Percentiles rank a stretch among this genome's conserved stretches.
Evolutionary conservation across 64 coral and sea anemone genomes (phyloP).

Genomic region (Pocillopora damicornis): DNA sequence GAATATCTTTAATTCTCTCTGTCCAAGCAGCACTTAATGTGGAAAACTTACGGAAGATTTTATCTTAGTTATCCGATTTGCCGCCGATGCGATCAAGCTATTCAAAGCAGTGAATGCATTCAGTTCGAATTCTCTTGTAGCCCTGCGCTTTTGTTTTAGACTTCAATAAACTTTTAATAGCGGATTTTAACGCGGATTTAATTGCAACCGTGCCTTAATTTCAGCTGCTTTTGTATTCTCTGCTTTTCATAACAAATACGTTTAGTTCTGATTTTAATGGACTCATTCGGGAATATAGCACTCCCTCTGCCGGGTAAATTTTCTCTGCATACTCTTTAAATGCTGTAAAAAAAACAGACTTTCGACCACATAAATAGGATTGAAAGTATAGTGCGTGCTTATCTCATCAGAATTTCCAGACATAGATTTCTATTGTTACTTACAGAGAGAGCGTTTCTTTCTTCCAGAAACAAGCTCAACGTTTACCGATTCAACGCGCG

Average conservation of each 20-base stretch:
- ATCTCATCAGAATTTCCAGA: background rate
- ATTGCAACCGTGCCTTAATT: background rate
- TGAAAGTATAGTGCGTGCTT: background rate
- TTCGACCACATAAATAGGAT: background rate
- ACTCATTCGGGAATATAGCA: background rate
- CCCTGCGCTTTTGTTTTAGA: background rate
- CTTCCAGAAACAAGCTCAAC: background rate
- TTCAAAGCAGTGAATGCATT: background rate
- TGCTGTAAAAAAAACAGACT: too few species aligned
- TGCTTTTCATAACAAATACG: too few species aligned
- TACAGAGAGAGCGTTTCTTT: background rate
- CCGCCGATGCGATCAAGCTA: background rate
- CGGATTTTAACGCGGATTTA: background rate
- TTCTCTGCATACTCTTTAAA: background rate
- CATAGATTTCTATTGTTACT: background rate
- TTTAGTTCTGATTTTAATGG: background rate
- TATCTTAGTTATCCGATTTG: background rate
- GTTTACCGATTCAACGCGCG: background rate
- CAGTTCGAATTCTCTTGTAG: background rate
- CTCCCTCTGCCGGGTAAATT: background rate
- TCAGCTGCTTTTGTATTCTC: background rate
- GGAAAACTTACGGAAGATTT: background rate
- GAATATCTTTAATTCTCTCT: background rate
- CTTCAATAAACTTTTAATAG: background rate
- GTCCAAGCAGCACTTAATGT: background rate